A percentile compares a stretch with the other conserved stretches of the same genome.
Conservation (phyloP, 2,888 invertebrate species). For the Sminthurinus aureus region DNA sequence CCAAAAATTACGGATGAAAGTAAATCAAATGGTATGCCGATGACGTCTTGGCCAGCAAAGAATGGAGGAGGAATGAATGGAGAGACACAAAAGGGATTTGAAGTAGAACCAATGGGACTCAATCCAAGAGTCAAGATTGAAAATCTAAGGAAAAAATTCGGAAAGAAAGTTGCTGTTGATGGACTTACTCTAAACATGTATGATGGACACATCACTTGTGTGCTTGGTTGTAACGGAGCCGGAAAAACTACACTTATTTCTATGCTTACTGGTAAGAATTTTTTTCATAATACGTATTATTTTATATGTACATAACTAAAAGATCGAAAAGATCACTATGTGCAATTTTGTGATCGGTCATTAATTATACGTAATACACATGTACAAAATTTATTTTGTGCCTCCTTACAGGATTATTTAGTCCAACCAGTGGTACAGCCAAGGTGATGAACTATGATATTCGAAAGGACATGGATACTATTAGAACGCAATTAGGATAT, state of each 20-base stretch:
- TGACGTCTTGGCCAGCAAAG: not conserved
- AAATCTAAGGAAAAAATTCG: slow-evolving; percentile 60
- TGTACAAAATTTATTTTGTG: too few relatives aligned
- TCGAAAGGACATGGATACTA: slow-evolving; percentile 70
- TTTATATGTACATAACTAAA: slow-evolving; percentile 10
- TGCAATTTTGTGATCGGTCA: too few relatives aligned
- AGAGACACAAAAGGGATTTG: slow-evolving; percentile 60
- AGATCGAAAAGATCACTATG: not conserved
- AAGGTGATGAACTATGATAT: slow-evolving; percentile 77
- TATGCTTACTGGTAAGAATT: slow-evolving; percentile 69
- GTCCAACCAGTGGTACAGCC: slow-evolving; percentile 76
- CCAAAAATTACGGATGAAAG: not conserved
- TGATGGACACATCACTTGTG: slow-evolving; percentile 82
- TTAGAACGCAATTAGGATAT: slow-evolving; percentile 80
- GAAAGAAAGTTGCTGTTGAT: slow-evolving; percentile 70
- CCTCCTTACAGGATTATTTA: slow-evolving; percentile 71
- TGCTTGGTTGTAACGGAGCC: slow-evolving; percentile 88
- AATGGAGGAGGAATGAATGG: not conserved
- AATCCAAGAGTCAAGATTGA: slow-evolving; percentile 63
- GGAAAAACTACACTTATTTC: slow-evolving; percentile 77
- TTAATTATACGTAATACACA: too few relatives aligned
- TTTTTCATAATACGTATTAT: not conserved
- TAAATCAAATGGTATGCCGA: not conserved
- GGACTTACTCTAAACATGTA: slow-evolving; percentile 78
- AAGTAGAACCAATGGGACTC: slow-evolving; percentile 62